phyloP scores from a whole-genome alignment of 2,888 invertebrate genomes.

The Nemoura dubitans region DNA sequence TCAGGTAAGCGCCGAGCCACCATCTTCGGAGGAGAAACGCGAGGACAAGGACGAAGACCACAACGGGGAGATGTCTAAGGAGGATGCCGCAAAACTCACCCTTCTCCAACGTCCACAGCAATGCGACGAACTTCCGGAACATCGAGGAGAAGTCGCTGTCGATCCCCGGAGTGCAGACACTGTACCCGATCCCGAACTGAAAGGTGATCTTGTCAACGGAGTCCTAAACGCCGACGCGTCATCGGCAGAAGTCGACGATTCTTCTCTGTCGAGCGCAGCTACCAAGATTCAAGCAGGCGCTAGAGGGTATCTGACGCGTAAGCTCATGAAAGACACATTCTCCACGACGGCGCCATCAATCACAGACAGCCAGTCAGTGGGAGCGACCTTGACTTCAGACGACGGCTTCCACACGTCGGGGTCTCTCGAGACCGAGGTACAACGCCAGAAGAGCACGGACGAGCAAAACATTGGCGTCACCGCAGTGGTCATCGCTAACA shows the following conservation, averaged over 20 bases:
- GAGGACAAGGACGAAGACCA: background rate
- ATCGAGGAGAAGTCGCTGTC: slow-evolving; percentile 19
- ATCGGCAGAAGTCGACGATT: slow-evolving; percentile 44
- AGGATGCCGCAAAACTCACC: slow-evolving; percentile 48
- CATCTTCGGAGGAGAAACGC: background rate
- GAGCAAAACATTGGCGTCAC: slow-evolving; percentile 29
- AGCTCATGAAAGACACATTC: slow-evolving; percentile 45
- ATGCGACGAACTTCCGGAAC: slow-evolving; percentile 48
- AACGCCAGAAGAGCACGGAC: slow-evolving; percentile 45
- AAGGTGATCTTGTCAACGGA: slow-evolving; percentile 31
- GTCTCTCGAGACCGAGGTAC: slow-evolving; percentile 48
- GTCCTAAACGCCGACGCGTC: slow-evolving; percentile 25
- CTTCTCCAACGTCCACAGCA: slow-evolving; percentile 50
- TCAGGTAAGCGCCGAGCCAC: background rate
- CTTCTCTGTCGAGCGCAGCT: slow-evolving; percentile 52
- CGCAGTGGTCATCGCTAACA: slow-evolving; percentile 13
- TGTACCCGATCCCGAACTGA: background rate
- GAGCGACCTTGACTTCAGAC: slow-evolving; percentile 42
- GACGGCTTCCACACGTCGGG: slow-evolving; percentile 48
- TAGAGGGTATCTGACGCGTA: slow-evolving; percentile 53
- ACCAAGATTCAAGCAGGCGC: slow-evolving; percentile 54
- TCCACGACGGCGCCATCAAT: slow-evolving; percentile 47
- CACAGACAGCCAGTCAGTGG: slow-evolving; percentile 45
- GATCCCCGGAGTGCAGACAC: background rate
- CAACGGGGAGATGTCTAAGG: slow-evolving; percentile 13